A percentile compares a stretch with the other conserved stretches of the same genome.
phyloP scores from a whole-genome alignment of 2,888 invertebrate genomes.

The Ormyrus labotus region DNA sequence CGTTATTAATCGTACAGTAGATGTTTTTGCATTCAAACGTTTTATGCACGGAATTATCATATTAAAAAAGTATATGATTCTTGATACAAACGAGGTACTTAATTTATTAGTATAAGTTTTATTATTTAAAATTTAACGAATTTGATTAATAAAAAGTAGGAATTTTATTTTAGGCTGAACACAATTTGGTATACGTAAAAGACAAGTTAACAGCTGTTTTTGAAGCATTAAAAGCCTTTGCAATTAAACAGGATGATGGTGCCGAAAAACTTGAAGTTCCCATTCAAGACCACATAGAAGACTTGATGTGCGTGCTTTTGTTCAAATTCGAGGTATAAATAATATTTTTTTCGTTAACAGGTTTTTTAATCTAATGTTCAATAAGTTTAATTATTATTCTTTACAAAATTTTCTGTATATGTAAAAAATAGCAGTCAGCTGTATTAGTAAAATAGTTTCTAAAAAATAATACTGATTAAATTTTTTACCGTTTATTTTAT shows the following conservation, averaged over 20 bases:
- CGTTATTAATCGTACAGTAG: constrained; percentile 3
- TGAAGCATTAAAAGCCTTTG: constrained; percentile 55
- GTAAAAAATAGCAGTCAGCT: no score
- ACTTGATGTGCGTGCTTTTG: constrained; percentile 64
- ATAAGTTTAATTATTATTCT: no score
- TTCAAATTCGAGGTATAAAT: constrained; percentile 56
- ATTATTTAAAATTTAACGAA: constrained; percentile 2
- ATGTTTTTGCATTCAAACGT: constrained; percentile 14
- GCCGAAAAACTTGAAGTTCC: constrained; percentile 23
- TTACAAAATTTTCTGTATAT: no score
- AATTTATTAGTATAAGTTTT: not conserved
- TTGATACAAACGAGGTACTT: constrained; percentile 19
- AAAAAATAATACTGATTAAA: no score
- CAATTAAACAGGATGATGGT: constrained; percentile 31
- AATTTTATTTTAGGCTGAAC: constrained; percentile 41
- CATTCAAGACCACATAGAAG: constrained; percentile 62
- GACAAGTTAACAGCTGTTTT: constrained; percentile 58
- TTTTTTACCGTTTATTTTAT: no score
- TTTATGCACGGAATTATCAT: constrained; percentile 38
- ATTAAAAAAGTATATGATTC: constrained; percentile 43
- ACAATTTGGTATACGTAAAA: not conserved
- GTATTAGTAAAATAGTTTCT: no score
- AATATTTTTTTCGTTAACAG: not conserved
- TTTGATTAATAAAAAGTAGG: not conserved
- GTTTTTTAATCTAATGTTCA: no score